These are phyloP conservation scores for Tridacna gigas DNA, from an alignment of 2,888 invertebrate genomes.

Conservation along the genomic window DNA sequence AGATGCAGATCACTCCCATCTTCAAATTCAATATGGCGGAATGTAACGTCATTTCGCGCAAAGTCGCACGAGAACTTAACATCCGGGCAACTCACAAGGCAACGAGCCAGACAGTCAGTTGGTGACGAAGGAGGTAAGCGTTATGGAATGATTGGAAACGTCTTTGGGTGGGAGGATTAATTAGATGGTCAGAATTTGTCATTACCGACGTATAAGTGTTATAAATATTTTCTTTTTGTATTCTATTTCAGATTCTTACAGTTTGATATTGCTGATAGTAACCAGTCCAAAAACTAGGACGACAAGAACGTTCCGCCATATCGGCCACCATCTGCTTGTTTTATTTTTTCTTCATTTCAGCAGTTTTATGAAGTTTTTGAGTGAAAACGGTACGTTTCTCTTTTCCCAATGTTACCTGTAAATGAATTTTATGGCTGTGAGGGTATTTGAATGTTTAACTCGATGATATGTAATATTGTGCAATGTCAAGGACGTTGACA, in stretches of 20 bases:
- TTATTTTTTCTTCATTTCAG: constrained; percentile 63
- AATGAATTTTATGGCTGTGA: too few relatives aligned
- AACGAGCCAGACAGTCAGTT: constrained; percentile 54
- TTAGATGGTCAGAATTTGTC: too few relatives aligned
- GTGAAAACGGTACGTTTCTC: constrained; percentile 75
- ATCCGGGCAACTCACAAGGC: constrained; percentile 51
- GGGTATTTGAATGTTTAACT: too few relatives aligned
- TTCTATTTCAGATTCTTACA: constrained; percentile 35
- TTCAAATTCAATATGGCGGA: constrained; percentile 71
- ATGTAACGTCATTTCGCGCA: constrained; percentile 66
- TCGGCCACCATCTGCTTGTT: constrained; percentile 60
- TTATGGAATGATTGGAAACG: neutral
- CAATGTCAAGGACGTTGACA: constrained; percentile 60
- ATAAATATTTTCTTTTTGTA: neutral
- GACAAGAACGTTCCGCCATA: constrained; percentile 58
- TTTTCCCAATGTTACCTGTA: too few relatives aligned
- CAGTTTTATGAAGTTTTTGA: constrained; percentile 82
- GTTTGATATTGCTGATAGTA: neutral
- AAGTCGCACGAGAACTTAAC: constrained; percentile 55
- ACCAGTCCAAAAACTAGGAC: constrained; percentile 14
- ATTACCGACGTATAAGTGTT: neutral
- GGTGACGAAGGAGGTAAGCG: neutral
- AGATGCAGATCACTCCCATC: constrained; percentile 60
- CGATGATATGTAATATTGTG: too few relatives aligned
- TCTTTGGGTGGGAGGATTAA: too few relatives aligned